A percentile compares a stretch with the other conserved stretches of the same genome.
phyloP scores from a whole-genome alignment of 2,797 vertebrate species.

The Poecilia picta region DNA sequence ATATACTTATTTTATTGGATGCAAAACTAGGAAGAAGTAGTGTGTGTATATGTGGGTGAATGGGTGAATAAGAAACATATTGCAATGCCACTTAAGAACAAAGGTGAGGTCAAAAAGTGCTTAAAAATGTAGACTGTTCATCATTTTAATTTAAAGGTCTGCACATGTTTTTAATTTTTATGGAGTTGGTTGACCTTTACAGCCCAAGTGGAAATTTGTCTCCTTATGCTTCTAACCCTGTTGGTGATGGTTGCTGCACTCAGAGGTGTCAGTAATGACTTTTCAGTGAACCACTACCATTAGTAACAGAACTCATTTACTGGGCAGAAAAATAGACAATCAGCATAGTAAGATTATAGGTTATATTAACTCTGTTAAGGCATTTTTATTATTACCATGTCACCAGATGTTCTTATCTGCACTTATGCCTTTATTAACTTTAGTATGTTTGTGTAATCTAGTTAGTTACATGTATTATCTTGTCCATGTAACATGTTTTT shows the following conservation, averaged over 20 bases:
- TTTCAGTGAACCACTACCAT: neutral
- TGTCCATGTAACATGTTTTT: neutral
- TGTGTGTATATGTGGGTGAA: neutral
- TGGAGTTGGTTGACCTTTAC: neutral
- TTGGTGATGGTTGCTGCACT: neutral
- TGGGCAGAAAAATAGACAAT: neutral
- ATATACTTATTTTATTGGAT: neutral
- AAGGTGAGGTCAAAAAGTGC: neutral
- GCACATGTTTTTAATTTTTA: conserved; percentile 1
- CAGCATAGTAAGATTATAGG: neutral
- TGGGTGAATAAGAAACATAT: neutral
- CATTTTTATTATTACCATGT: neutral
- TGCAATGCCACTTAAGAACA: neutral
- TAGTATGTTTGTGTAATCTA: neutral
- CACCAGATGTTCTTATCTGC: neutral
- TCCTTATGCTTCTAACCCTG: neutral
- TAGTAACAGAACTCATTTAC: neutral
- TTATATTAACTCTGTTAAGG: neutral
- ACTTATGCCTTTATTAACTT: neutral
- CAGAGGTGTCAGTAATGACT: neutral
- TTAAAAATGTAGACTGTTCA: neutral
- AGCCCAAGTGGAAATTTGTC: neutral
- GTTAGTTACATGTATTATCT: neutral
- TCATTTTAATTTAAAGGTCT: conserved; percentile 4
- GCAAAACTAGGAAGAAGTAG: neutral